Conservation (phyloP, 2,113 vertebrate genomes). For the Aythya baeri region DNA sequence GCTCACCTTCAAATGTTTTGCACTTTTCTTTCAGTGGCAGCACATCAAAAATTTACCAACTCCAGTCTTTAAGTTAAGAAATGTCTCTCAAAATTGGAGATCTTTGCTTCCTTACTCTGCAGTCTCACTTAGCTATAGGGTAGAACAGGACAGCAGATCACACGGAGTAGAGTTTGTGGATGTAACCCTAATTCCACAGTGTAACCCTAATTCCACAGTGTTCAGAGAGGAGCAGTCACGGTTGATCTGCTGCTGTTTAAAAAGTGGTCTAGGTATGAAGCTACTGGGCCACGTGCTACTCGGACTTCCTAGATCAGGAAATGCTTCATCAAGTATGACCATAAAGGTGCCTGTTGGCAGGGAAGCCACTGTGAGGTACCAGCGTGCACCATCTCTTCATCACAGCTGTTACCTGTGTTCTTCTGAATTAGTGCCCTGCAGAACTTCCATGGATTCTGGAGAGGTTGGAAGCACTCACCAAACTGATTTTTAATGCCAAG, state of each 20-base stretch:
- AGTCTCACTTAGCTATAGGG: neutral
- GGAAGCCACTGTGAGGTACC: neutral
- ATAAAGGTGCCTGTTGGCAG: neutral
- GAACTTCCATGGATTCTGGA: neutral
- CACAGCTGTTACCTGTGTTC: neutral
- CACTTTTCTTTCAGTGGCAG: neutral
- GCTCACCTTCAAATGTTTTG: neutral
- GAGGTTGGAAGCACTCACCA: neutral
- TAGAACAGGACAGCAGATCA: neutral
- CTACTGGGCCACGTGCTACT: rapidly evolving
- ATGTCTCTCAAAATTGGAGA: neutral
- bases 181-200: neutral
- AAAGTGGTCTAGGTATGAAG: neutral
- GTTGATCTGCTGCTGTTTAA: neutral
- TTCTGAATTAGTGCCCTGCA: neutral
- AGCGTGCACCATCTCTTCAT: neutral
- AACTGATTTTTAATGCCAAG: neutral
- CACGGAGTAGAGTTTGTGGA: neutral
- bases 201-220: neutral
- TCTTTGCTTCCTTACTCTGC: neutral
- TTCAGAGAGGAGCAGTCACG: neutral
- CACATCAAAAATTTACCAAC: neutral
- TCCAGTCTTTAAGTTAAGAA: neutral
- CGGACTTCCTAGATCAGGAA: neutral
- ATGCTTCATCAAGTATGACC: neutral